Evolutionary conservation across 1,140 invertebrate species (phyloP).

Genomic region (Ostrea edulis): DNA sequence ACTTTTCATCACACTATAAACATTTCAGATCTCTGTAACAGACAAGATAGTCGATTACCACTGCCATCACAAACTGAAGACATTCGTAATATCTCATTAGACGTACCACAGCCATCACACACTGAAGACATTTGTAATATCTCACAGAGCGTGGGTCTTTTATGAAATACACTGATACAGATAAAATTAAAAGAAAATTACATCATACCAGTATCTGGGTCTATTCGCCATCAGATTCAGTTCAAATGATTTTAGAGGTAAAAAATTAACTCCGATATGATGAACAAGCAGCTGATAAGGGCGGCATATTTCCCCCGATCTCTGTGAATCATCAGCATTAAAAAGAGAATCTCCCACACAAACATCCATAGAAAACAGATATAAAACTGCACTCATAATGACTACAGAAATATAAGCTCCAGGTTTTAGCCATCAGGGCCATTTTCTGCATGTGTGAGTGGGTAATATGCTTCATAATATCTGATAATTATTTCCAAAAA

Average conservation of each 20-base stretch:
- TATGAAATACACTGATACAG: not conserved
- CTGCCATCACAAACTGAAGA: too few relatives aligned
- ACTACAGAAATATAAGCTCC: not conserved
- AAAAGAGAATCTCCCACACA: not conserved
- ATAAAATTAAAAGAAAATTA: slow-evolving; percentile 33
- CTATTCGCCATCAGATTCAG: not conserved
- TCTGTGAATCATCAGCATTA: slow-evolving; percentile 12
- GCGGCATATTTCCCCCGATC: not conserved
- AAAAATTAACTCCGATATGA: slow-evolving; percentile 34
- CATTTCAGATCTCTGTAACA: too few relatives aligned
- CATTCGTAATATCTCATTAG: not conserved
- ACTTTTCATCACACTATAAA: not conserved
- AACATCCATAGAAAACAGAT: not conserved
- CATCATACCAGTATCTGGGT: slow-evolving; percentile 10
- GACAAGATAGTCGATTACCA: too few relatives aligned
- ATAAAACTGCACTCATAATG: slow-evolving; percentile 26
- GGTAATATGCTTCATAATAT: not conserved
- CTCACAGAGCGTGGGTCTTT: not conserved
- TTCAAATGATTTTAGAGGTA: slow-evolving; percentile 42
- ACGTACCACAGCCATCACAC: not conserved
- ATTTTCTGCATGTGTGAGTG: not conserved
- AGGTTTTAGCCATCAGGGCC: not conserved
- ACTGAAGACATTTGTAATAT: not conserved
- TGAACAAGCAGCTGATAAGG: not conserved
- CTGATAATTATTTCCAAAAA: not conserved